These are phyloP conservation scores for Clitarchus hookeri DNA, from an alignment of 2,888 invertebrate genomes.

Conservation along the genomic window DNA sequence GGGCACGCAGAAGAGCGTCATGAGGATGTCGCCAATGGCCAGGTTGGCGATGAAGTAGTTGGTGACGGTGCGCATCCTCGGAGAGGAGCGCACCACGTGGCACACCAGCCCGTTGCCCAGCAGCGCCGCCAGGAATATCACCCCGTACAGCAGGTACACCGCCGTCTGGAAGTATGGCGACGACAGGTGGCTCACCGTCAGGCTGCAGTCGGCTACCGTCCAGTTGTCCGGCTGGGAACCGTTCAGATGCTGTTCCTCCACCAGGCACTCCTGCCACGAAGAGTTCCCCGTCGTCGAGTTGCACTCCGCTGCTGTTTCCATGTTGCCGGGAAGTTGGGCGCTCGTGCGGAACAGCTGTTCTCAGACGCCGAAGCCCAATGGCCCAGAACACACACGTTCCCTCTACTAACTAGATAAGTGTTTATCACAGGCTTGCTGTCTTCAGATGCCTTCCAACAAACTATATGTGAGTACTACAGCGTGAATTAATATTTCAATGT, in stretches of 20 bases:
- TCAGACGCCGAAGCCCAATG: too few species aligned
- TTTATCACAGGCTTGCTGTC: too few species aligned
- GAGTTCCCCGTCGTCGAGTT: background rate
- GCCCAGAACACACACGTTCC: too few species aligned
- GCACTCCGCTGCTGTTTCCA: background rate
- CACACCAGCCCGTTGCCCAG: conserved; percentile 73
- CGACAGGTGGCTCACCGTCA: background rate
- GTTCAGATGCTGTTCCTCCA: background rate
- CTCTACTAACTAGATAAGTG: too few species aligned
- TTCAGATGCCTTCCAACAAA: too few species aligned
- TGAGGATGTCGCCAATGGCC: conserved; percentile 86
- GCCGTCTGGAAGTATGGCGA: conserved; percentile 61
- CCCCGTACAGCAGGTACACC: conserved; percentile 72
- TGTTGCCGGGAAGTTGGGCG: background rate
- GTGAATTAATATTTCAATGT: too few species aligned
- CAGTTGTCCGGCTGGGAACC: conserved; percentile 3
- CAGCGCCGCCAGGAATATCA: conserved; percentile 72
- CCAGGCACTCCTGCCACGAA: background rate
- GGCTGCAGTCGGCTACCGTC: background rate
- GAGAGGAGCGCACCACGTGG: conserved; percentile 81
- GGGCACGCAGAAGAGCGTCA: conserved; percentile 89
- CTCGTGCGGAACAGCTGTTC: too few species aligned
- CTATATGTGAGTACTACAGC: too few species aligned
- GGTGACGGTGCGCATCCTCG: conserved; percentile 89
- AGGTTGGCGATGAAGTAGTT: conserved; percentile 91